Percentiles rank a stretch among this genome's conserved stretches.
Conservation (phyloP, 2,888 invertebrate species). For the Lepidonotus clava region DNA sequence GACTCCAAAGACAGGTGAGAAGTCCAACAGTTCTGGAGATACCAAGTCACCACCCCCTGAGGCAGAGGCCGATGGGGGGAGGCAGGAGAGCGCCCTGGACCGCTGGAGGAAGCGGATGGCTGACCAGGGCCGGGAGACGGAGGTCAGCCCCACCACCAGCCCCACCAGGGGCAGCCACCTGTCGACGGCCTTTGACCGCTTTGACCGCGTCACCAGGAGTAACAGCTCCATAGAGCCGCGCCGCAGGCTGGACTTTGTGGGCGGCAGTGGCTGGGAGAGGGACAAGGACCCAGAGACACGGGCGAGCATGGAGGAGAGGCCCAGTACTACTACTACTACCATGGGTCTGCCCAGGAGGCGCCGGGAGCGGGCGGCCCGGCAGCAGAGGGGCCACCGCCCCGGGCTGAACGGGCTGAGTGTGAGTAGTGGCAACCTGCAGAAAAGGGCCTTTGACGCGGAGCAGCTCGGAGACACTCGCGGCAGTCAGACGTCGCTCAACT, state of each 20-base stretch:
- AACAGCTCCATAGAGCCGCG: conserved; percentile 9
- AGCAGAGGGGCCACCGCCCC: background rate
- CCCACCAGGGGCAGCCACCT: background rate
- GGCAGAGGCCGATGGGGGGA: background rate
- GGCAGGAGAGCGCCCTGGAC: conserved; percentile 8
- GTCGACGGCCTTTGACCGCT: background rate
- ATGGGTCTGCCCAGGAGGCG: background rate
- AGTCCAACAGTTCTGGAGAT: background rate
- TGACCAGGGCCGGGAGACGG: background rate
- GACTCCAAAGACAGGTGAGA: background rate
- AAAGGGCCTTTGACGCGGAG: too few relatives aligned
- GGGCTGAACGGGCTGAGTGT: background rate
- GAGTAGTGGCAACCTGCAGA: background rate
- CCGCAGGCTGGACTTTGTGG: conserved; percentile 3
- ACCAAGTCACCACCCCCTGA: background rate
- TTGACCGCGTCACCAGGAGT: background rate
- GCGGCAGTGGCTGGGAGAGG: background rate
- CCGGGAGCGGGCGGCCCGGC: background rate
- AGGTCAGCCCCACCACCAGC: background rate
- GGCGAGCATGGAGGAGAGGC: too few relatives aligned
- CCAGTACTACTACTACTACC: too few relatives aligned
- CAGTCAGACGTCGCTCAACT: background rate
- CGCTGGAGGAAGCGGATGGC: conserved; percentile 34
- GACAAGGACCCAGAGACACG: too few relatives aligned
- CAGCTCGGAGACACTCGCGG: background rate